phyloP scores from a whole-genome alignment of 2,797 vertebrate species.

The Oophaga sylvatica region DNA sequence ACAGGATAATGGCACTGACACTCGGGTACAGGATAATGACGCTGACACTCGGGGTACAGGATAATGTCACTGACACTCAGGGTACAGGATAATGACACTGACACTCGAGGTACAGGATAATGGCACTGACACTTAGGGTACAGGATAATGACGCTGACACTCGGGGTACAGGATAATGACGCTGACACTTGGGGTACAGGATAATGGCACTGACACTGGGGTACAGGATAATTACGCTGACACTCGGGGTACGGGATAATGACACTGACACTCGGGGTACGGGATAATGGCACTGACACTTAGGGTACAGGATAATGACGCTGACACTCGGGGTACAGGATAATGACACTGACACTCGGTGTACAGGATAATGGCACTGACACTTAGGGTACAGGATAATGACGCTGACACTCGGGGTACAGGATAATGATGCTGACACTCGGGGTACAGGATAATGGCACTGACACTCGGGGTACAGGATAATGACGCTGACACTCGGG shows the following conservation, averaged over 20 bases:
- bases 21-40: conserved; percentile 2
- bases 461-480: neutral
- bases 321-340: neutral
- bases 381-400: neutral
- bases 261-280: neutral
- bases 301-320: neutral
- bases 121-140: neutral
- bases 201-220: neutral
- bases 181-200: neutral
- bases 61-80: neutral
- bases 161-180: neutral
- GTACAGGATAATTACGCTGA: neutral
- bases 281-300: neutral
- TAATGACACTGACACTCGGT: neutral
- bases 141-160: neutral
- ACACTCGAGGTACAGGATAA: neutral
- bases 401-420: neutral
- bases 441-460: neutral
- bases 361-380: neutral
- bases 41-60: neutral
- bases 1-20: neutral
- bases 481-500: conserved; percentile 1
- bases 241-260: neutral
- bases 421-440: neutral
- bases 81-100: conserved; percentile 8